phyloP scores from a whole-genome alignment of 2,113 vertebrate species.

The Carassius auratus region DNA sequence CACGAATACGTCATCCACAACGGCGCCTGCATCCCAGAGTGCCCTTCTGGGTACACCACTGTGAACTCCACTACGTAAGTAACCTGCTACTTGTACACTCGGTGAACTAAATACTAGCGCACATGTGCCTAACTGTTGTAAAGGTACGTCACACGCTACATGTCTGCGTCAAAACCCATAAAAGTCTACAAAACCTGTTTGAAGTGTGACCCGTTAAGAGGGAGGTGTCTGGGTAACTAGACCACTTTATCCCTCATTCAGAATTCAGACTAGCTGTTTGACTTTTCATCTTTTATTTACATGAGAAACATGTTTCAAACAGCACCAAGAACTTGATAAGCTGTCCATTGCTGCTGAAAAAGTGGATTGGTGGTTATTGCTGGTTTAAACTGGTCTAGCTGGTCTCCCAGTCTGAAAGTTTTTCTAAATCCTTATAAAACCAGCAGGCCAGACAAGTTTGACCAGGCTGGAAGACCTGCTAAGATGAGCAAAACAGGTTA shows the following conservation, averaged over 20 bases:
- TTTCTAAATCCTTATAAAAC: background rate
- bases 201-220: background rate
- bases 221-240: background rate
- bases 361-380: background rate
- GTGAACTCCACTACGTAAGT: constrained; percentile 93
- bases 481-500: background rate
- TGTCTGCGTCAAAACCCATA: background rate
- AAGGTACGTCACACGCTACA: background rate
- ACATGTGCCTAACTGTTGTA: background rate
- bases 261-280: background rate
- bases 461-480: background rate
- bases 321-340: too few relatives aligned
- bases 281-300: background rate
- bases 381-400: background rate
- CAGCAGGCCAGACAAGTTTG: background rate
- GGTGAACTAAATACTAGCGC: background rate
- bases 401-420: background rate
- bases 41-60: constrained; percentile 90
- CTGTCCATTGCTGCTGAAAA: background rate
- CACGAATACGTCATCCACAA: constrained; percentile 89
- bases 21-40: constrained; percentile 85
- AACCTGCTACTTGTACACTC: background rate
- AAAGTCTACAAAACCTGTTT: background rate
- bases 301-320: background rate
- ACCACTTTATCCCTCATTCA: background rate